phyloP scores from a whole-genome alignment of 1,140 invertebrate genomes.

The Nylanderia fulva region DNA sequence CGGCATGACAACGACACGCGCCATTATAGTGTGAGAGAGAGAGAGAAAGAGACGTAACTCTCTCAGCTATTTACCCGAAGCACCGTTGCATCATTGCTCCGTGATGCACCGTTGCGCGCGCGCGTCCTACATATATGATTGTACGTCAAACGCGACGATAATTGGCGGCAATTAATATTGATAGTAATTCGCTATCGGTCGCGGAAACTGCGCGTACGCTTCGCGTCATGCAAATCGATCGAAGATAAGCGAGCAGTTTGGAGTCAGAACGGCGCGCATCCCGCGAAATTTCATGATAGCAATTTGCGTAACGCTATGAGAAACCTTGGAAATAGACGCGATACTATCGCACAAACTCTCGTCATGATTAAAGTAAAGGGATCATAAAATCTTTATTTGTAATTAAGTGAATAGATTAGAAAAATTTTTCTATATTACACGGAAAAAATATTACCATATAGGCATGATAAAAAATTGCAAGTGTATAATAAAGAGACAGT shows the following conservation, averaged over 20 bases:
- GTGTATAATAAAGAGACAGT: no score
- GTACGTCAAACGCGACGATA: constrained; percentile 74
- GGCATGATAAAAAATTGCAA: no score
- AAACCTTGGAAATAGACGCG: no score
- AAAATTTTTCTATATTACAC: no score
- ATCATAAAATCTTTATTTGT: no score
- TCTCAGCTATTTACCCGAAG: constrained; percentile 58
- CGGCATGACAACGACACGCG: constrained; percentile 37
- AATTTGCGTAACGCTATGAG: not conserved
- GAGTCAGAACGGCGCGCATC: not conserved
- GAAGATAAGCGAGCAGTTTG: constrained; percentile 68
- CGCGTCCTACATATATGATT: constrained; percentile 68
- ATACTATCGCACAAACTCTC: no score
- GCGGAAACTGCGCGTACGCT: constrained; percentile 20
- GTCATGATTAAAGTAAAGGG: not conserved
- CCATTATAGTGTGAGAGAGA: constrained; percentile 46
- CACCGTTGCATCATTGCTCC: constrained; percentile 65
- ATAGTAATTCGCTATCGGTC: constrained; percentile 79
- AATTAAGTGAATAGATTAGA: no score
- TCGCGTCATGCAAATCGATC: constrained; percentile 42
- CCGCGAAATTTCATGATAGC: constrained; percentile 17
- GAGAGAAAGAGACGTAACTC: not conserved
- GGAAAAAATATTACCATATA: no score
- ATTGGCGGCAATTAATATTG: constrained; percentile 84
- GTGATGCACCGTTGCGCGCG: constrained; percentile 47